Evolutionary conservation across 2,888 invertebrate species (phyloP), one percentile per base, ranked within the genome.

Genomic region (Acleris holmiana): DNA sequence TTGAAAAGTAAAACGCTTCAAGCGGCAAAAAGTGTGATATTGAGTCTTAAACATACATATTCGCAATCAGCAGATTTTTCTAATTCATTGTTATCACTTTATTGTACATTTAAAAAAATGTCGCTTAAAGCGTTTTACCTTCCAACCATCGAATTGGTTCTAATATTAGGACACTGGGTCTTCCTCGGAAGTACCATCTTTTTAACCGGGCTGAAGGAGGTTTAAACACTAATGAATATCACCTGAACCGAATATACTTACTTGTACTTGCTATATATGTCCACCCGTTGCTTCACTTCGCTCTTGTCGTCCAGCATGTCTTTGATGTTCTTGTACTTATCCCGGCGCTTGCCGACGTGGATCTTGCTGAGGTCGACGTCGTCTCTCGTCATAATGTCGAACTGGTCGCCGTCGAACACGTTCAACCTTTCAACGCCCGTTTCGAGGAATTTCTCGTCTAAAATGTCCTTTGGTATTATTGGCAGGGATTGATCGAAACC

Each of bases 331-430:
- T 80, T 93, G 79, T 92, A 95, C 78, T 84, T 94, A n/a, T 94
- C 93, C 78, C 94, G 95, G 63, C 93, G 93, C 74, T 95, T 94
- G 35, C 95, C 95, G 1, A 83, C 75, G 73, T 93, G 91, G n/a
- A 93, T 85, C 64, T 79, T 81, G 4, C 75, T 73, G 1, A 89
- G 67, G 70, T 92, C 92, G 1, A 96, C 93, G 70, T 93, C 89
- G 55, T 94, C 93, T 17, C 93, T 77, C 64, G 94, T 94, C 94
- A 96, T 96, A 1, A 97, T 93, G 80, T 97, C 96, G 83, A 96
- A 96, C 78, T 96, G 94, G 79, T 97, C 96, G 87, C 95, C 95
- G 75, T 97, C 96, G 79, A 94, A 96, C 13, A 97, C 92, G 83
- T 96, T 96, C 53, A 94, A 88, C 53, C 96, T 87, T 51, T 94